Base-by-base conservation (phyloP, 2,797 vertebrate genomes). In the Gobionotothen gibberifrons region DNA sequence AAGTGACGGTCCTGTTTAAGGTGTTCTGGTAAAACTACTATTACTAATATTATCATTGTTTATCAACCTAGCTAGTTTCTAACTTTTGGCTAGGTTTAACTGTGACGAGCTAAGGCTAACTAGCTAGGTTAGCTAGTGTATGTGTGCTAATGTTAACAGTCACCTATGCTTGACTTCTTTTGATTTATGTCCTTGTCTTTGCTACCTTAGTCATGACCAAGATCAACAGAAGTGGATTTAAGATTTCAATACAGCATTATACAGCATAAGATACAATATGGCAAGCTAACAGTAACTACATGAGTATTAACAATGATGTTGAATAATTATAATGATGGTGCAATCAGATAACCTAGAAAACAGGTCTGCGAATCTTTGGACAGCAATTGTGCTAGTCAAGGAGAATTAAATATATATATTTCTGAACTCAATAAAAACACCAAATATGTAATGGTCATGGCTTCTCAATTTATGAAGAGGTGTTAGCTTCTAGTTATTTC, bases 1-100 rank as follows among this genome's bases (percentile, higher is more conserved):
- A 71, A 90, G 91, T 88, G 54, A 47, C 14, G 67, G 3, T 44
- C 10, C 2, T 0, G 1, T 71, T 63, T 1, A 53, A 1, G 32
- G 6, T 36, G 32, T 36, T 36, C 22, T 0, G 1, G 8, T n/a
- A 2, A 40, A 40, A 36, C 14, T 26, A 3, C 6, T 19, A 9
- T 29, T 1, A 8, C 6, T 8, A 1, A 0, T 36, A 36, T 36
- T 36, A 36, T 36, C 32, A 36, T 36, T 36, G 32, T 36, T 36
- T 36, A 36, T 36, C 32, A 9, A 36, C 32, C 32, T 36, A 36
- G 32, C 32, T 36, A 26, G 26, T 26, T 26, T 26, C 40, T 40
- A 42, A 42, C 40, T 11, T 12, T 26, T 52, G 16, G 4, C 21
- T 14, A 9, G 46, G 1, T 32, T 29, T 5, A 8, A 16, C 21